Percentiles rank a stretch among this genome's conserved stretches.
phyloP scores from a whole-genome alignment of 1,140 invertebrate genomes.

The Drosophila trapezifrons region DNA sequence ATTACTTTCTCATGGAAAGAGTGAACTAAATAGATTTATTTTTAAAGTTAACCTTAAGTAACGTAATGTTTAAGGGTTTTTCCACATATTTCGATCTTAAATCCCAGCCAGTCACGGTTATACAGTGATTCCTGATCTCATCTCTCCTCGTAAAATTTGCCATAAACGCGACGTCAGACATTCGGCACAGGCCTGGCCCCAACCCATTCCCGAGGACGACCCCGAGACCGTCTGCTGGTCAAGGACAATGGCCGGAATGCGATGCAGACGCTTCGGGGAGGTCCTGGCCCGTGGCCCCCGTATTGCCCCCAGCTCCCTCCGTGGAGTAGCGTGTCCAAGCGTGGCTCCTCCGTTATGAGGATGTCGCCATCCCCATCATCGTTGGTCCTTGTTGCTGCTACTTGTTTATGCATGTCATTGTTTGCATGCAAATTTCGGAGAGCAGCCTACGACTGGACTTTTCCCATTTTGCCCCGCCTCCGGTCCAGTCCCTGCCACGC shows the following conservation, averaged over 20 bases:
- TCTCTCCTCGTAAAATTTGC: constrained; percentile 4
- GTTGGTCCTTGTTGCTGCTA: constrained; percentile 40
- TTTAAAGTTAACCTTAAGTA: too few species aligned
- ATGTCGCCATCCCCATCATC: constrained; percentile 41
- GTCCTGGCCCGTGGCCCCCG: constrained; percentile 8
- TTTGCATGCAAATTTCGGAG: constrained; percentile 73
- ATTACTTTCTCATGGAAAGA: too few species aligned
- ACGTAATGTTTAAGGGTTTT: too few species aligned
- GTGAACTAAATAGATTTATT: too few species aligned
- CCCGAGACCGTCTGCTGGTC: constrained; percentile 36
- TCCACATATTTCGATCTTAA: neutral
- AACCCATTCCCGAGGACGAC: constrained; percentile 3
- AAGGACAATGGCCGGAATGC: constrained; percentile 51
- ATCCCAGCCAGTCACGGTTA: neutral
- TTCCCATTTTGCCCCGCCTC: too few species aligned
- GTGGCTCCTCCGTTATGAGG: constrained; percentile 50
- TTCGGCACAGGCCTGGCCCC: constrained; percentile 7
- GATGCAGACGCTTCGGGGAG: constrained; percentile 30
- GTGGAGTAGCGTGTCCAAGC: constrained; percentile 38
- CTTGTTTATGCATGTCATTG: constrained; percentile 79
- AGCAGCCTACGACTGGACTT: constrained; percentile 25
- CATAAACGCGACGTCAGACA: constrained; percentile 21
- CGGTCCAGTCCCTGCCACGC: too few species aligned
- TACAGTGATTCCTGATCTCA: neutral
- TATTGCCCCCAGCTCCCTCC: too few species aligned